Conservation (phyloP, 2,888 invertebrate genomes). For the Scaptomyza tumidula region DNA sequence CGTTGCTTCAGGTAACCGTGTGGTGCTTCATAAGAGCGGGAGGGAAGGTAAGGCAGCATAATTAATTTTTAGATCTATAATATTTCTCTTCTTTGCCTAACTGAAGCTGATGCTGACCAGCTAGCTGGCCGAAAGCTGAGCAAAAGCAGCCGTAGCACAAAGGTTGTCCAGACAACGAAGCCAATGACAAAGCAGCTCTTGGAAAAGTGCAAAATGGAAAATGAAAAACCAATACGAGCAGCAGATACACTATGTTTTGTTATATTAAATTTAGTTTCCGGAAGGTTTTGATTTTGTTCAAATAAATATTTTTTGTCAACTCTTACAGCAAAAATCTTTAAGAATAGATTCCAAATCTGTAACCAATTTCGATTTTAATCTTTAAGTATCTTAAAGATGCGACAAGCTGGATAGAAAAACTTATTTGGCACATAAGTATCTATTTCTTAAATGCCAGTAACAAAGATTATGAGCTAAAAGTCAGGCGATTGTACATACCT, state of each 20-base stretch:
- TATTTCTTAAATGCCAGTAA: too few relatives aligned
- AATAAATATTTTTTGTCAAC: too few relatives aligned
- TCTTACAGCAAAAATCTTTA: too few relatives aligned
- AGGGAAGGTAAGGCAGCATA: slow-evolving; percentile 30
- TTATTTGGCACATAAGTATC: too few relatives aligned
- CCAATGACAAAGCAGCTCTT: slow-evolving; percentile 35
- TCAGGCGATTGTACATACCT: slow-evolving; percentile 87
- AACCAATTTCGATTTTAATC: too few relatives aligned
- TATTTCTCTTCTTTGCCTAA: neutral
- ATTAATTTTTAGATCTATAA: slow-evolving; percentile 59
- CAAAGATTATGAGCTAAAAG: too few relatives aligned
- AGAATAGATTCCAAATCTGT: too few relatives aligned
- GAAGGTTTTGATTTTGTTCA: too few relatives aligned
- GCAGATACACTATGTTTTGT: neutral
- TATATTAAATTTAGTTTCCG: too few relatives aligned
- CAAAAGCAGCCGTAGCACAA: slow-evolving; percentile 30
- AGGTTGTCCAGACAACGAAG: slow-evolving; percentile 50
- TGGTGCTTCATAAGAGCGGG: slow-evolving; percentile 43
- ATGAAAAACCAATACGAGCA: neutral
- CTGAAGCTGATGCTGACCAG: slow-evolving; percentile 27
- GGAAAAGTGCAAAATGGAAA: slow-evolving; percentile 7
- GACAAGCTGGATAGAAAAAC: too few relatives aligned
- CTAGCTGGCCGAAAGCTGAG: slow-evolving; percentile 16
- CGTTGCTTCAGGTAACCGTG: slow-evolving; percentile 36
- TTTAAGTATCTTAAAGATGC: too few relatives aligned